A percentile compares a stretch with the other conserved stretches of the same genome.
These are phyloP conservation scores for Aramus guarauna DNA, from an alignment of 2,113 vertebrate genomes.

Conservation along the genomic window DNA sequence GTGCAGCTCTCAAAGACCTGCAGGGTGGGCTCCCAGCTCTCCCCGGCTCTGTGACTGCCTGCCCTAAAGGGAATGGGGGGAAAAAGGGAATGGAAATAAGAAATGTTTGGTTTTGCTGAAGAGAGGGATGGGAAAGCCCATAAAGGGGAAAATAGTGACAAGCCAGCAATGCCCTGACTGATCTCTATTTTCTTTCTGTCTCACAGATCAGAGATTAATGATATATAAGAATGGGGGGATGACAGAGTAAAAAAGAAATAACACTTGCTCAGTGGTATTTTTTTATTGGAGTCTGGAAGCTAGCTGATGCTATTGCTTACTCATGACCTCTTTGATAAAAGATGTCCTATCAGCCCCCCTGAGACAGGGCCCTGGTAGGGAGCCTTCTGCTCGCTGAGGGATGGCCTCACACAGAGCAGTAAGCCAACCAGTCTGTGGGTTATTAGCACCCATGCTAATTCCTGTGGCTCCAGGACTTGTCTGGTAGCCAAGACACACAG, in stretches of 20 bases:
- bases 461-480: background rate
- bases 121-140: background rate
- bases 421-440: background rate
- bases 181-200: background rate
- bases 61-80: background rate
- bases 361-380: too few relatives aligned
- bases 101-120: background rate
- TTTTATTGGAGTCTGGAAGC: background rate
- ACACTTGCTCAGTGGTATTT: background rate
- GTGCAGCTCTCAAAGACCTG: background rate
- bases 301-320: background rate
- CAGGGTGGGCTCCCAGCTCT: background rate
- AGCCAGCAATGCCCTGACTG: background rate
- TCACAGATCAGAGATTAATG: background rate
- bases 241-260: background rate
- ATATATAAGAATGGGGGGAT: accelerated
- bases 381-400: background rate
- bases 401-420: background rate
- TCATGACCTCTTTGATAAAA: background rate
- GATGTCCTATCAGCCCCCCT: background rate
- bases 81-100: background rate
- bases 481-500: background rate
- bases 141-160: background rate
- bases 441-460: background rate
- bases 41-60: background rate